Evolutionary conservation across 2,888 invertebrate genomes (phyloP).

Genomic region (Lutraria lutraria): DNA sequence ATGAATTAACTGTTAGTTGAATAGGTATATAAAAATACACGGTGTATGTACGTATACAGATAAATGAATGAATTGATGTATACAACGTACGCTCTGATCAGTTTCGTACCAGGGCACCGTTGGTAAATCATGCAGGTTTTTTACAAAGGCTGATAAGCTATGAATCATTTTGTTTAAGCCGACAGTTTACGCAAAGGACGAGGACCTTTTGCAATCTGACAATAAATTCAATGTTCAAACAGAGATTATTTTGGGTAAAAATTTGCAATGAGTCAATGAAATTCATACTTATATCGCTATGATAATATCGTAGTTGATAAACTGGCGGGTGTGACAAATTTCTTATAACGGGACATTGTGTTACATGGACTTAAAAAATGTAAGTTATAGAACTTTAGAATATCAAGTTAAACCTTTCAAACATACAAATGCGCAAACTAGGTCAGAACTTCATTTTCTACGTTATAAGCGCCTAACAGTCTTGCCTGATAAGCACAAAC

Average conservation of each 20-base stretch:
- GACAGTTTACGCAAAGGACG: not conserved
- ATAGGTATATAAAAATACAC: not conserved
- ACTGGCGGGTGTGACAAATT: not conserved
- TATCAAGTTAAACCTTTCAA: not conserved
- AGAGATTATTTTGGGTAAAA: not conserved
- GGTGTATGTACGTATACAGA: not conserved
- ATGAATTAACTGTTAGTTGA: not conserved
- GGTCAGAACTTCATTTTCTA: not conserved
- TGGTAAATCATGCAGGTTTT: not conserved
- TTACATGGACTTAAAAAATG: not conserved
- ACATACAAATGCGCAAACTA: not conserved
- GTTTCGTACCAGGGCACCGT: not conserved
- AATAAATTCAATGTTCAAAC: not conserved
- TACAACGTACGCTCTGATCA: not conserved
- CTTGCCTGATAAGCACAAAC: too few relatives aligned
- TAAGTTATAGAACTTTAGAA: not conserved
- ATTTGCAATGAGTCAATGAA: not conserved
- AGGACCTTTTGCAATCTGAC: not conserved
- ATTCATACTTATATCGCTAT: not conserved
- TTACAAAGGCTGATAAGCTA: not conserved
- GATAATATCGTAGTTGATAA: not conserved
- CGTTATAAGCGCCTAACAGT: too few relatives aligned
- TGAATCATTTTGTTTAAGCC: not conserved
- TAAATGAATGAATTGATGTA: slow-evolving; percentile 8
- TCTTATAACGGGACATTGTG: not conserved